Evolutionary conservation across 2,797 vertebrate species (phyloP).

Genomic region (Pseudomugil gertrudae): DNA sequence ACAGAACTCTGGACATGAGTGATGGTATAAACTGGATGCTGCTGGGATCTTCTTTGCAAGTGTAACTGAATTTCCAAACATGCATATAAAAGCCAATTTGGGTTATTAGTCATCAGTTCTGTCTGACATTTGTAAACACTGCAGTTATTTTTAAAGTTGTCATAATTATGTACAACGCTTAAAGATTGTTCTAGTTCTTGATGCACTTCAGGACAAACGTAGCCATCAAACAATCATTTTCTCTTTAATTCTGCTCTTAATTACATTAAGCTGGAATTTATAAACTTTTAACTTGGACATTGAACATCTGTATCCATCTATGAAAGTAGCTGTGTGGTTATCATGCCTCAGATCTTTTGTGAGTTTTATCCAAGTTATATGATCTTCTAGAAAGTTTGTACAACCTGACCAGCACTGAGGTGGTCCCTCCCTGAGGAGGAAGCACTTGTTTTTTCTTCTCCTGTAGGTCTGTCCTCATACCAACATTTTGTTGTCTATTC

Average conservation of each 20-base stretch:
- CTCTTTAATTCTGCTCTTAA: neutral
- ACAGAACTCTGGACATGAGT: neutral
- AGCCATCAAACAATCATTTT: neutral
- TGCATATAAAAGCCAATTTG: neutral
- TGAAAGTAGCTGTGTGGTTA: conserved; percentile 41
- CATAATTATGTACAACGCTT: neutral
- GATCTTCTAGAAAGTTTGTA: conserved; percentile 46
- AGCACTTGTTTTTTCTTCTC: neutral
- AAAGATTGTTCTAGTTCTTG: neutral
- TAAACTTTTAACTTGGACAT: neutral
- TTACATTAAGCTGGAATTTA: neutral
- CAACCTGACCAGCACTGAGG: conserved; percentile 32
- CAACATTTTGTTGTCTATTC: neutral
- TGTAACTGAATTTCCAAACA: neutral
- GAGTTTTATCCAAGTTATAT: conserved; percentile 40
- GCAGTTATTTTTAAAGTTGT: neutral
- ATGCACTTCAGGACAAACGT: neutral
- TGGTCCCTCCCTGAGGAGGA: conserved; percentile 37
- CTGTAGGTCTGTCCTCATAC: neutral
- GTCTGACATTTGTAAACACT: neutral
- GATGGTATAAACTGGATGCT: neutral
- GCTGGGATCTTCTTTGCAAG: neutral
- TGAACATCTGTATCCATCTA: conserved; percentile 25
- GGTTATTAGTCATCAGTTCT: neutral
- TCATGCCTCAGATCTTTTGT: conserved; percentile 60